Evolutionary conservation across 2,797 vertebrate species (phyloP), one percentile per base, ranked within the genome.

Genomic region (Sylvilagus floridanus): DNA sequence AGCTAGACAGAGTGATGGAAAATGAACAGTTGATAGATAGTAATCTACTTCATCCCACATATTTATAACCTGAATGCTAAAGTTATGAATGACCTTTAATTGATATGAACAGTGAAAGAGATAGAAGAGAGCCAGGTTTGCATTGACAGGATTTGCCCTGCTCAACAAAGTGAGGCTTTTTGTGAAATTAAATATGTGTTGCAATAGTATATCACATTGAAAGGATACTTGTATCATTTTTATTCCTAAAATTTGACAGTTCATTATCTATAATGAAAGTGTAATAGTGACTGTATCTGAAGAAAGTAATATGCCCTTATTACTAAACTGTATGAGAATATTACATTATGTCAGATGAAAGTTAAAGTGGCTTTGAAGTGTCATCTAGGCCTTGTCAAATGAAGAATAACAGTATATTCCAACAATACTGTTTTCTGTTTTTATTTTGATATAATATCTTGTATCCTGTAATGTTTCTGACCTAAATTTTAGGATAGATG

Each of bases 201-300:
- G 84, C 62, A 63, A 79, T 78, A 62, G 50, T 35, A 86, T 71
- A 83, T n/a, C 21, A 76, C n/a, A 68, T 37, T 77, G 81, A 90
- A 83, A 83, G 22, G 19, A 47, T 78, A 37, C 28, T 69, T 91
- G 37, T n/a, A 83, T 63, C 42, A 78, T 84, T 91, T 90, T 86
- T 92, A 76, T 76, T 81, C 30, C 42, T 63, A 94, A 71, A 81
- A 52, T 81, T 82, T 88, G 68, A 71, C 52, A 82, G 35, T 73
- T 92, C 30, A 84, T 89, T 92, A 69, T 81, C 50, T 73, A 52
- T 47, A 92, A 92, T 75, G 60, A 89, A 88, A 88, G 32, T 54
- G 52, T 76, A 32, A 71, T 62, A 50, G n/a, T 86, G 35, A 81
- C 35, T 63, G 5, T 83, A 65, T 72, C 52, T 82, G 63, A 89